Evolutionary conservation across 2,113 vertebrate species (phyloP).

Genomic region (Pandion haliaetus): DNA sequence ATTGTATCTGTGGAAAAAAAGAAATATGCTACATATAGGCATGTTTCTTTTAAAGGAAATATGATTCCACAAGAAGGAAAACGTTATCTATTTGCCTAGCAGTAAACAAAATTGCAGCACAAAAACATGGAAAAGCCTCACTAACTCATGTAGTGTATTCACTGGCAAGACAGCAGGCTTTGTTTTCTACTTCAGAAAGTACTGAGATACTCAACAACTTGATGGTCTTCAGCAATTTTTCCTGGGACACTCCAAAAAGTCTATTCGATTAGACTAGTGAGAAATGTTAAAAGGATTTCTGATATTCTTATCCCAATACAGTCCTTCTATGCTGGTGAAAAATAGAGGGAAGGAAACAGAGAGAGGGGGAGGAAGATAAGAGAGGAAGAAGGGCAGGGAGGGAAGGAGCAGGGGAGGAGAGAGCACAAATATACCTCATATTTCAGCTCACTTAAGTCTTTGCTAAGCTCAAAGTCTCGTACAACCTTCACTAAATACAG

Average conservation of each 20-base stretch:
- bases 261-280: neutral
- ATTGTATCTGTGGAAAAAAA: neutral
- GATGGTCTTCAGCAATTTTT: neutral
- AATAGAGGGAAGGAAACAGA: neutral
- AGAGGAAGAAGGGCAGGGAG: neutral
- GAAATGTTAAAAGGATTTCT: neutral
- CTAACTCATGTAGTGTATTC: neutral
- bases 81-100: neutral
- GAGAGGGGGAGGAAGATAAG: rapidly evolving
- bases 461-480: neutral
- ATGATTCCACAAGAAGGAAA: neutral
- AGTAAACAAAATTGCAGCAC: neutral
- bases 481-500: neutral
- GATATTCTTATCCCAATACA: neutral
- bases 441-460: neutral
- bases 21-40: neutral
- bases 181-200: neutral
- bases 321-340: neutral
- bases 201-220: neutral
- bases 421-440: neutral
- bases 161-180: neutral
- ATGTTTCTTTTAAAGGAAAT: neutral
- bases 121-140: neutral
- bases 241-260: neutral
- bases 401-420: neutral